Conservation (phyloP, 2,113 vertebrate genomes). For the Coptodon bakossiorum region DNA sequence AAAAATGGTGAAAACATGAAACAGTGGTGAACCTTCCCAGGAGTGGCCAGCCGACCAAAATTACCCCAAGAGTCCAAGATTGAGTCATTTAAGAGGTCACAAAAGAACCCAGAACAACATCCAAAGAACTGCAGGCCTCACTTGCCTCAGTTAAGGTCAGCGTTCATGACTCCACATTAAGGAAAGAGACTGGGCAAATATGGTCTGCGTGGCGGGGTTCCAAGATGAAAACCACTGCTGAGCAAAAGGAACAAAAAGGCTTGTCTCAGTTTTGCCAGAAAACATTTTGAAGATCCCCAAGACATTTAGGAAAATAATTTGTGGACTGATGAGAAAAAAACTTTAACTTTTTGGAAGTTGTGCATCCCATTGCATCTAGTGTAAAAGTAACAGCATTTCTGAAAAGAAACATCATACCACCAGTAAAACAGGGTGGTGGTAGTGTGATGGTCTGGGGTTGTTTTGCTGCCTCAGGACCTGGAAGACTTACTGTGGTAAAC, state of each 20-base stretch:
- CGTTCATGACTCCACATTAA: accelerated
- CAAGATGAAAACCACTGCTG: not conserved
- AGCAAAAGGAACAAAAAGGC: no score
- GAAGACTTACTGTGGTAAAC: not conserved
- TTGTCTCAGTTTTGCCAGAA: no score
- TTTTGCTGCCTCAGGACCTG: not conserved
- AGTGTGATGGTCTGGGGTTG: accelerated
- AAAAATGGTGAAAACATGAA: not conserved
- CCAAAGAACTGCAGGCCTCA: not conserved
- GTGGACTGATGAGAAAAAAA: not conserved
- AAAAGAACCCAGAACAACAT: not conserved
- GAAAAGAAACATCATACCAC: not conserved
- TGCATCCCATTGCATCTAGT: not conserved
- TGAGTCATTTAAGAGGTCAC: not conserved
- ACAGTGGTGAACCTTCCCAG: not conserved
- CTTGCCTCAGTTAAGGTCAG: not conserved
- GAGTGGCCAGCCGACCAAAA: not conserved
- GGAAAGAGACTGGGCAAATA: not conserved
- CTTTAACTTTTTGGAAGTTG: not conserved
- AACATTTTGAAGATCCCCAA: no score
- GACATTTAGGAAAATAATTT: no score
- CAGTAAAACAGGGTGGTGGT: not conserved
- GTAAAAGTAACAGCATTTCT: not conserved
- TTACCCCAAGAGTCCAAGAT: not conserved
- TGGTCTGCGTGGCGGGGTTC: not conserved